Evolutionary conservation across 2,888 invertebrate genomes (phyloP).

Genomic region (Glyphotaelius pellucidus): DNA sequence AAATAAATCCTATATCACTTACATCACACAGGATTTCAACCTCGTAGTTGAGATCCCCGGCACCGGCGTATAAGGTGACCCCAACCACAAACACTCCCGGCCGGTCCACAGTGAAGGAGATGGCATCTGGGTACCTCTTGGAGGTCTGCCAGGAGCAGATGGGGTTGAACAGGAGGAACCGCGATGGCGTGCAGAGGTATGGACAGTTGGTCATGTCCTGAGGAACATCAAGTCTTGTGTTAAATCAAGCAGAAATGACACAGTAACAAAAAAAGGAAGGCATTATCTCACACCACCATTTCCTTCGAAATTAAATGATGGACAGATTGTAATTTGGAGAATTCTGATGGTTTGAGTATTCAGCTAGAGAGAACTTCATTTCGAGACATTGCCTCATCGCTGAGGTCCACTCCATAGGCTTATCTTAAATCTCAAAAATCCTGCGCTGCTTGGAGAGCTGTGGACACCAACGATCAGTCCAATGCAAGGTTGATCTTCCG

Average conservation of each 20-base stretch:
- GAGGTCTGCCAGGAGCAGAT: slow-evolving; percentile 97
- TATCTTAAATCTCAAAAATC: neutral
- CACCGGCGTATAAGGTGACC: slow-evolving; percentile 92
- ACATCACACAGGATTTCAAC: slow-evolving; percentile 81
- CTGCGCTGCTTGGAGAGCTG: neutral
- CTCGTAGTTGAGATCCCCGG: slow-evolving; percentile 93
- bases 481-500: neutral
- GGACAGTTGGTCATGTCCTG: slow-evolving; percentile 71
- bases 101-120: slow-evolving; percentile 95
- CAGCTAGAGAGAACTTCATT: no score
- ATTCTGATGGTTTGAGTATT: no score
- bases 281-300: no score
- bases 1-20: slow-evolving; percentile 23
- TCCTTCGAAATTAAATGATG: no score
- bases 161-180: slow-evolving; percentile 93
- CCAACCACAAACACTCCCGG: slow-evolving; percentile 93
- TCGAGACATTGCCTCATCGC: no score
- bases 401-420: no score
- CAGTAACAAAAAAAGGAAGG: neutral
- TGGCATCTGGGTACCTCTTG: slow-evolving; percentile 97
- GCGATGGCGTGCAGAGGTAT: slow-evolving; percentile 86
- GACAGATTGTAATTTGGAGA: no score
- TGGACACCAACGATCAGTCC: neutral
- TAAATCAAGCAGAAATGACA: neutral
- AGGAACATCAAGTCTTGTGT: neutral